Conservation (phyloP, 2,113 vertebrate genomes). For the Sebastes schlegelii region DNA sequence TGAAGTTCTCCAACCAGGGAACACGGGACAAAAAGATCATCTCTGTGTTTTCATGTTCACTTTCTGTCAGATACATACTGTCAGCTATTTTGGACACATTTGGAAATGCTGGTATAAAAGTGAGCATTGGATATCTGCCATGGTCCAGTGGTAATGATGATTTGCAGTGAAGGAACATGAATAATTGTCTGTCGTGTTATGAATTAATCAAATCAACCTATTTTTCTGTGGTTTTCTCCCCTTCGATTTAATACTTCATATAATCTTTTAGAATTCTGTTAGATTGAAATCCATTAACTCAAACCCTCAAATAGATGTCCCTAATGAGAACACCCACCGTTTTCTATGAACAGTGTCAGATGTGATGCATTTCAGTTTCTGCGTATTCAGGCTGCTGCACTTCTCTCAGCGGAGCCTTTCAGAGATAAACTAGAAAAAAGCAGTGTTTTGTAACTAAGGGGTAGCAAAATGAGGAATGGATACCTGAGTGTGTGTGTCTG, state of each 20-base stretch:
- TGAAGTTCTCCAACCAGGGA: slow-evolving; percentile 5
- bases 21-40: slow-evolving; percentile 21
- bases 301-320: slow-evolving; percentile 1
- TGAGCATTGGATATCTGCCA: neutral
- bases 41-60: slow-evolving; percentile 1
- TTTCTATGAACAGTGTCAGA: slow-evolving; percentile 22
- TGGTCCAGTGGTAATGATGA: slow-evolving; percentile 25
- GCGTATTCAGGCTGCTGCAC: slow-evolving; percentile 2
- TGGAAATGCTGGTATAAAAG: slow-evolving; percentile 10
- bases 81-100: slow-evolving; percentile 2
- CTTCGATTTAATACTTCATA: neutral
- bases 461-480: neutral
- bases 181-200: neutral
- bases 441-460: slow-evolving; percentile 6
- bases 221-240: neutral
- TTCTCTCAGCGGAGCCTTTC: slow-evolving; percentile 20
- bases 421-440: neutral
- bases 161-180: slow-evolving; percentile 6
- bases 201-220: slow-evolving; percentile 28
- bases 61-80: slow-evolving; percentile 6
- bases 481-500: neutral
- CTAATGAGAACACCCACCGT: slow-evolving; percentile 9
- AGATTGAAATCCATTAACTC: slow-evolving; percentile 32
- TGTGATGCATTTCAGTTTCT: slow-evolving; percentile 17
- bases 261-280: slow-evolving; percentile 6